Evolutionary conservation across 2,888 invertebrate genomes (phyloP), one percentile per base, ranked within the genome.

Genomic region (Eristalinus aeneus): DNA sequence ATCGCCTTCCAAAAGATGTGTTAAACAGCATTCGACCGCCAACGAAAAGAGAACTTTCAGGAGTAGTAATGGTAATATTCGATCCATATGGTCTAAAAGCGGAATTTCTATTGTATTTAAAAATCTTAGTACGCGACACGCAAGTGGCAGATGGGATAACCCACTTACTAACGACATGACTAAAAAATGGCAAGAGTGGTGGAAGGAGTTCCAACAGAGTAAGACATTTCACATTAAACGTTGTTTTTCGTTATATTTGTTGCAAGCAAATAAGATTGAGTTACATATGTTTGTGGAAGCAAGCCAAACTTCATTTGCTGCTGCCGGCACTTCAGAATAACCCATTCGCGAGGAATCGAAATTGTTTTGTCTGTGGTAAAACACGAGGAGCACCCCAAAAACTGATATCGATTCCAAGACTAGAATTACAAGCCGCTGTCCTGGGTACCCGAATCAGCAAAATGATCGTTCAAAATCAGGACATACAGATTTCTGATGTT

Each of bases 401-500:
- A 84, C 83, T 0, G 22, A 67, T 16, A 56, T 77, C 79, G 0
- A 53, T 87, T 27, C 82, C 82, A 0, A 12, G 84, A 1, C 56
- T 88, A 8, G 83, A 88, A 10, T 68, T 87, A 1, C 83, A 81
- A 79, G 88, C 81, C 10, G 82, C 67, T 1, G 69, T 88, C 6
- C 60, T 88, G 0, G 82, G 87, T 8, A 27, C 58, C 0, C 75
- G 87, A 2, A 67, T 87, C 8, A 34, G 60, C 11, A 81, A 86
- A 46, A n/a, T 69, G 4, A 72, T 88, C n/a, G 9, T 34, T 4
- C 31, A 39, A 5, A 71, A 54, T 16, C 80, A 82, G 16, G 54
- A 67, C 9, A 9, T 84, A 11, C 53, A 54, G 8, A 71, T 84
- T 4, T 36, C 31, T 12, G 54, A 54, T 23, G 32, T 75, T 11